A percentile compares a stretch with the other conserved stretches of the same genome.
Conservation (phyloP, 2,888 invertebrate genomes). For the Acanthoscelides obtectus region DNA sequence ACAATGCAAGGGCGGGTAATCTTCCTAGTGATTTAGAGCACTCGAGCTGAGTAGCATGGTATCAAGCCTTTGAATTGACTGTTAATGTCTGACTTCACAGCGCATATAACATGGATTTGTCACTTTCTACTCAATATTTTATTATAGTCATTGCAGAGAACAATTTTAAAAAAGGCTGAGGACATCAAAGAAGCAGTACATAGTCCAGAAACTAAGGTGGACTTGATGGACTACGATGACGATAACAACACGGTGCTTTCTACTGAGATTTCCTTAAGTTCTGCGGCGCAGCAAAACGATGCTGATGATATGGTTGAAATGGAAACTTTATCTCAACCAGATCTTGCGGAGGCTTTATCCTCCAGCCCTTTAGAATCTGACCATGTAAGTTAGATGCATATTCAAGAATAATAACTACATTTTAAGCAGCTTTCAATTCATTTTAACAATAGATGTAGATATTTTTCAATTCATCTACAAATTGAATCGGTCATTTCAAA, state of each 20-base stretch:
- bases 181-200: constrained; percentile 13
- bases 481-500: too few species aligned
- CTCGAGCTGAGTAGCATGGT: too few species aligned
- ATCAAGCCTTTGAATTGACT: too few species aligned
- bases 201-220: constrained; percentile 46
- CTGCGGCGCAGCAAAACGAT: constrained; percentile 55
- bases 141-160: neutral
- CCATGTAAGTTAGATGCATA: constrained; percentile 11
- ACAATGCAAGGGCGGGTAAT: too few species aligned
- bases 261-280: constrained; percentile 56
- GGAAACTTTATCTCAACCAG: constrained; percentile 52
- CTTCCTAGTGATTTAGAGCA: too few species aligned
- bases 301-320: constrained; percentile 56
- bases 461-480: too few species aligned
- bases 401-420: neutral
- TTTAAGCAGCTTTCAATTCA: too few species aligned
- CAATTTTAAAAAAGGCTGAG: neutral
- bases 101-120: too few species aligned
- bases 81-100: too few species aligned
- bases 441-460: too few species aligned
- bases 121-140: too few species aligned
- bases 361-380: constrained; percentile 58
- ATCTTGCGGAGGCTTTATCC: constrained; percentile 53
- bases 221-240: constrained; percentile 57
- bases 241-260: constrained; percentile 56